Conservation (phyloP, 2,113 vertebrate species). For the Halichoerus grypus region DNA sequence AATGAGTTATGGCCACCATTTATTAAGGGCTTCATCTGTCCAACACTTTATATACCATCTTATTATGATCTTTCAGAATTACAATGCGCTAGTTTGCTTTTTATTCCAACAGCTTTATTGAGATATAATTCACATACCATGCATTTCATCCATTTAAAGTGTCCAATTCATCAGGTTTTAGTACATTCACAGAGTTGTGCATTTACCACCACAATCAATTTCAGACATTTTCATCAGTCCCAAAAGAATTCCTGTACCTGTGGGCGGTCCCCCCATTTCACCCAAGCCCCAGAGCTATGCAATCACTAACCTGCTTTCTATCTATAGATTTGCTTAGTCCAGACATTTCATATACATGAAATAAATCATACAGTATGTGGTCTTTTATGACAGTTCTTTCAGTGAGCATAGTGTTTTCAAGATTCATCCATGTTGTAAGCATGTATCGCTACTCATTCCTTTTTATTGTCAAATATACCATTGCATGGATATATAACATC, state of each 20-base stretch:
- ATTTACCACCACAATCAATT: background rate
- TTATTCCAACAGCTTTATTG: background rate
- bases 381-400: background rate
- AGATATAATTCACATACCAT: background rate
- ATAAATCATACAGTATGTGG: background rate
- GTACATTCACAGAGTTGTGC: background rate
- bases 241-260: background rate
- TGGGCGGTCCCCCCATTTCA: background rate
- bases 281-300: background rate
- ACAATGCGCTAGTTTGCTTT: background rate
- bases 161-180: background rate
- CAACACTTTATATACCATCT: background rate
- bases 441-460: background rate
- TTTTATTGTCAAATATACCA: background rate
- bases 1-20: background rate
- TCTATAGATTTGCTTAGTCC: background rate
- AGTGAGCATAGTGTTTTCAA: background rate
- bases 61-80: background rate
- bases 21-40: background rate
- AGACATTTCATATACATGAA: background rate
- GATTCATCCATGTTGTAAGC: background rate
- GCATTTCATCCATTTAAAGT: background rate
- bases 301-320: background rate
- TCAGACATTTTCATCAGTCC: constrained; percentile 20
- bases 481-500: background rate